Percentiles rank a stretch among this genome's conserved stretches.
These are phyloP conservation scores for Ascaphus truei DNA, from an alignment of 2,113 vertebrate species.

Conservation along the genomic window DNA sequence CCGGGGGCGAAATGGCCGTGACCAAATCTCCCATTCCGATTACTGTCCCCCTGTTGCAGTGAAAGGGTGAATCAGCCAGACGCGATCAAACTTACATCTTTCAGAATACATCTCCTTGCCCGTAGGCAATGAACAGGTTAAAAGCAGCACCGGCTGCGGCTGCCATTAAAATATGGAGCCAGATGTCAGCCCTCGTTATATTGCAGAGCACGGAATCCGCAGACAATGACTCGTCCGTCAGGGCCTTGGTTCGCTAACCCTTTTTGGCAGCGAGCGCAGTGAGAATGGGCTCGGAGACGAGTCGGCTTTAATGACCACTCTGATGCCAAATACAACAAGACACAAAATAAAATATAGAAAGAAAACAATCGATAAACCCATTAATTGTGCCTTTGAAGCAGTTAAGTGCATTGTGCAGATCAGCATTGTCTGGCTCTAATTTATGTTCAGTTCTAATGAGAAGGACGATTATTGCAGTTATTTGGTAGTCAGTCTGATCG, in stretches of 20 bases:
- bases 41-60: too few relatives aligned
- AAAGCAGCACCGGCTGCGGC: too few relatives aligned
- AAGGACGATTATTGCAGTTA: constrained; percentile 12
- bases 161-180: neutral
- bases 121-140: neutral
- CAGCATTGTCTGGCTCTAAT: constrained; percentile 16
- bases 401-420: constrained; percentile 7
- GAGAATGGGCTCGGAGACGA: neutral
- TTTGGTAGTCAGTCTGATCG: neutral
- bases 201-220: neutral
- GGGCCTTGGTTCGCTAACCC: neutral
- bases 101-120: too few relatives aligned
- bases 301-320: neutral
- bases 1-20: too few relatives aligned
- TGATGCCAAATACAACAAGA: constrained; percentile 24
- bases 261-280: neutral
- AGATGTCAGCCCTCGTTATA: neutral
- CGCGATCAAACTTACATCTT: too few relatives aligned
- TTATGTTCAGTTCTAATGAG: constrained; percentile 21
- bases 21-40: too few relatives aligned
- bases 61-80: too few relatives aligned
- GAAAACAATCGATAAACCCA: constrained; percentile 32
- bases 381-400: constrained; percentile 25
- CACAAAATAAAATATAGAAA: constrained; percentile 29
- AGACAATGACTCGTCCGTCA: neutral